phyloP scores from a whole-genome alignment of 2,888 invertebrate species.

The Drosophila ezoana region DNA sequence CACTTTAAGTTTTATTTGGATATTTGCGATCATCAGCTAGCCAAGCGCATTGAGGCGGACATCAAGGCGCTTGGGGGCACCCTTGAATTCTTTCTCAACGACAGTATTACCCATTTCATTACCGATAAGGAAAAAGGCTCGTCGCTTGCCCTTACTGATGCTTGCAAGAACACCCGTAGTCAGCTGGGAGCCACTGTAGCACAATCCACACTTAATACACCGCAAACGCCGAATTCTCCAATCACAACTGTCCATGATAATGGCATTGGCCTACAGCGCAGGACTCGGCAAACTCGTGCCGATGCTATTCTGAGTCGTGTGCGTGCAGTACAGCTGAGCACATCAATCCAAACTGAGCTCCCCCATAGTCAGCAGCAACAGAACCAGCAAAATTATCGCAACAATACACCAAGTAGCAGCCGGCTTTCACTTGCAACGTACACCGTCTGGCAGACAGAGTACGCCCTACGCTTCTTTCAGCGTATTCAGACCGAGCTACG shows the following conservation, averaged over 20 bases:
- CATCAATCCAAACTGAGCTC: constrained; percentile 7
- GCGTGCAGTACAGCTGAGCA: constrained; percentile 80
- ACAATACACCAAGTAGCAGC: constrained; percentile 24
- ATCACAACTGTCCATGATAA: constrained; percentile 52
- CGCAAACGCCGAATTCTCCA: constrained; percentile 38
- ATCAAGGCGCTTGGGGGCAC: constrained; percentile 90
- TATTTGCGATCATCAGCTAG: constrained; percentile 89
- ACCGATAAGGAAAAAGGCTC: constrained; percentile 79
- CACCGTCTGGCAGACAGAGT: constrained; percentile 87
- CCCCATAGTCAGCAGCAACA: constrained; percentile 30
- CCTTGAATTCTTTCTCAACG: constrained; percentile 83
- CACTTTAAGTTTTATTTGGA: constrained; percentile 91
- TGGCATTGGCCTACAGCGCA: constrained; percentile 43
- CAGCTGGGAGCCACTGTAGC: constrained; percentile 58
- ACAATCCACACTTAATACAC: constrained; percentile 72
- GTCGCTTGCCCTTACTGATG: constrained; percentile 2
- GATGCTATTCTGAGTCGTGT: constrained; percentile 93
- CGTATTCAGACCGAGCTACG: constrained; percentile 86
- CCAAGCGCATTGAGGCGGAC: constrained; percentile 88
- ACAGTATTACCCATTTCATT: constrained; percentile 84
- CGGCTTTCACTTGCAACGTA: constrained; percentile 67
- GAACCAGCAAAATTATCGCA: constrained; percentile 40
- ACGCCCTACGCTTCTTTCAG: constrained; percentile 88
- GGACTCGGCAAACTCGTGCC: constrained; percentile 86
- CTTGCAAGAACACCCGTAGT: constrained; percentile 43